These are phyloP conservation scores for Sceloporus tristichus DNA, from an alignment of 2,113 vertebrate species.

Conservation along the genomic window DNA sequence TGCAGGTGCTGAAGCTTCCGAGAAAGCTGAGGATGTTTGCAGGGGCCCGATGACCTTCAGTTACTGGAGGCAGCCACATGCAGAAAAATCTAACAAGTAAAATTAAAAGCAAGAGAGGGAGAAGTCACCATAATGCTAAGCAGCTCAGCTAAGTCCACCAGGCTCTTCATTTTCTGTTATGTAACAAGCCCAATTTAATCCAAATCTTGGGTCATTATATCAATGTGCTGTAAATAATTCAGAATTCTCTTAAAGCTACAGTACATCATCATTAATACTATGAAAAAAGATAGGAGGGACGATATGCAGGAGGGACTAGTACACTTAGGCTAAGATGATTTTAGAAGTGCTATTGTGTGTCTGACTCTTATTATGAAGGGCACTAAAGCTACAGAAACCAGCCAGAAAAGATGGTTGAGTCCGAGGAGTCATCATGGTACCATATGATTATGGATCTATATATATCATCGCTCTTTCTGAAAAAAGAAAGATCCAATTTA, in stretches of 20 bases:
- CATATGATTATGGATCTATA: slow-evolving; percentile 48
- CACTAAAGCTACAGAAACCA: neutral
- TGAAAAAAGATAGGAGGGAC: neutral
- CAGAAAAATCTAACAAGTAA: neutral
- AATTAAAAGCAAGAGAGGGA: neutral
- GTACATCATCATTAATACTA: fast-evolving
- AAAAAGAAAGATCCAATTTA: slow-evolving; percentile 41
- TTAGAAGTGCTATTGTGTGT: neutral
- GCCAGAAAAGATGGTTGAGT: fast-evolving
- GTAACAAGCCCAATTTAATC: neutral
- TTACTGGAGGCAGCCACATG: neutral
- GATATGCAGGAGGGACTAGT: fast-evolving
- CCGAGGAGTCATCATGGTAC: slow-evolving; percentile 58
- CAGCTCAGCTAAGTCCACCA: neutral
- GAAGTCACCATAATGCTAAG: neutral
- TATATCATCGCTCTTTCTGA: slow-evolving; percentile 26
- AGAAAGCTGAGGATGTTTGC: neutral
- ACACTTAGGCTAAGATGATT: neutral
- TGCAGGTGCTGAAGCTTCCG: neutral
- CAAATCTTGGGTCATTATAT: neutral
- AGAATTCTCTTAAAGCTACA: neutral
- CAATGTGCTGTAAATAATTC: neutral
- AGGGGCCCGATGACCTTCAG: neutral
- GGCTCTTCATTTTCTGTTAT: neutral
- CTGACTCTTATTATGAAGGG: slow-evolving; percentile 11